Conservation (phyloP, 2,797 vertebrate genomes). For the Neoniphon sammara region DNA sequence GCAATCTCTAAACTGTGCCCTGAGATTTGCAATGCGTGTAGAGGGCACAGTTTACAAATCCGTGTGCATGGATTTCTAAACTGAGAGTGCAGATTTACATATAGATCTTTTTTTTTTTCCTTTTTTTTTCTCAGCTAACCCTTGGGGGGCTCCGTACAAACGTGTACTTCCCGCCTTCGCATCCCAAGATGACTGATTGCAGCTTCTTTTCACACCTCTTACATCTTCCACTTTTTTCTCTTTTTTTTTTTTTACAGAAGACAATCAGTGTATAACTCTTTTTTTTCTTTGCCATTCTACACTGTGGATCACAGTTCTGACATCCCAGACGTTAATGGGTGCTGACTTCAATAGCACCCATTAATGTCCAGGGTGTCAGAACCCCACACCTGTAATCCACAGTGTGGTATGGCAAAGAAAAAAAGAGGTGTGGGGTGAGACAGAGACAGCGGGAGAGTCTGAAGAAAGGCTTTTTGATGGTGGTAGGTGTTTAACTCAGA, state of each 20-base stretch:
- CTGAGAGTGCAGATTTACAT: too few species aligned
- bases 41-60: too few species aligned
- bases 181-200: neutral
- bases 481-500: neutral
- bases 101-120: too few species aligned
- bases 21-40: too few species aligned
- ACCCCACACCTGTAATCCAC: too few species aligned
- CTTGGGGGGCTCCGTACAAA: too few species aligned
- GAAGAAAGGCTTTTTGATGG: neutral
- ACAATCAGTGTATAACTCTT: neutral
- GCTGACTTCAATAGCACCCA: neutral
- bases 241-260: neutral
- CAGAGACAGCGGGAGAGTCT: neutral
- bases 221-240: neutral
- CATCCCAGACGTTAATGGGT: neutral
- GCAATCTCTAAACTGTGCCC: too few species aligned
- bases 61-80: too few species aligned
- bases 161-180: neutral
- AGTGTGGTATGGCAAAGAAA: neutral
- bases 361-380: too few species aligned
- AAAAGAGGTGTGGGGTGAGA: neutral
- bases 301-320: neutral
- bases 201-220: slow-evolving; percentile 1
- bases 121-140: too few species aligned
- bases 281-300: slow-evolving; percentile 4